Percentiles rank a stretch among this genome's conserved stretches.
Evolutionary conservation across 2,113 vertebrate species (phyloP).

Genomic region (Etia nguti): DNA sequence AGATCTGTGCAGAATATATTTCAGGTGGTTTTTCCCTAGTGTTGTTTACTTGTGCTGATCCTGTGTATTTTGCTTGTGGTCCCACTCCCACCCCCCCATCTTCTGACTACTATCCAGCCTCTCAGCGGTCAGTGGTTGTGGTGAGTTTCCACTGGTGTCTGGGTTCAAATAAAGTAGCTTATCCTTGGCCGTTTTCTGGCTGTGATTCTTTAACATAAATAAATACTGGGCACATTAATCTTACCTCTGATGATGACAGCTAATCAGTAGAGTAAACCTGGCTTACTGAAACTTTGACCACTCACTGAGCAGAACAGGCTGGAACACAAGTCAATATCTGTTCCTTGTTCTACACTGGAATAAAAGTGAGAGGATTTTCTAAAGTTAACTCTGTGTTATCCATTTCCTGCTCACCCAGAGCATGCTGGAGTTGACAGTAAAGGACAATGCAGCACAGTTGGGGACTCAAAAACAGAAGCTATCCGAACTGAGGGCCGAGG

Average conservation of each 20-base stretch:
- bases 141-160: conserved; percentile 67
- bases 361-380: neutral
- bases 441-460: conserved; percentile 72
- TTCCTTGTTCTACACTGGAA: neutral
- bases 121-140: conserved; percentile 63
- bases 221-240: conserved; percentile 56
- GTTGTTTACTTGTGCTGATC: conserved; percentile 65
- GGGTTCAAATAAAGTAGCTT: conserved; percentile 51
- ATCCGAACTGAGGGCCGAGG: conserved; percentile 63
- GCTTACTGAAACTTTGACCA: neutral
- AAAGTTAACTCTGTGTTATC: neutral
- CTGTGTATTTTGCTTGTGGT: conserved; percentile 73
- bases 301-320: conserved; percentile 8
- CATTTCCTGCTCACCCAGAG: conserved; percentile 64
- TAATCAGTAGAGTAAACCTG: conserved; percentile 25
- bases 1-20: conserved; percentile 51
- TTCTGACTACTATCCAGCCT: conserved; percentile 60
- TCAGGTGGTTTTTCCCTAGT: conserved; percentile 60
- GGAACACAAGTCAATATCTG: neutral
- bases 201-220: conserved; percentile 51
- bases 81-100: conserved; percentile 39
- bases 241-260: conserved; percentile 38
- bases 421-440: conserved; percentile 68
- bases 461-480: conserved; percentile 69
- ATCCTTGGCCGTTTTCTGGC: conserved; percentile 36